Percentiles rank a stretch among this genome's conserved stretches.
Evolutionary conservation across 2,113 vertebrate species (phyloP).

Genomic region (Chloroceryle aenea): DNA sequence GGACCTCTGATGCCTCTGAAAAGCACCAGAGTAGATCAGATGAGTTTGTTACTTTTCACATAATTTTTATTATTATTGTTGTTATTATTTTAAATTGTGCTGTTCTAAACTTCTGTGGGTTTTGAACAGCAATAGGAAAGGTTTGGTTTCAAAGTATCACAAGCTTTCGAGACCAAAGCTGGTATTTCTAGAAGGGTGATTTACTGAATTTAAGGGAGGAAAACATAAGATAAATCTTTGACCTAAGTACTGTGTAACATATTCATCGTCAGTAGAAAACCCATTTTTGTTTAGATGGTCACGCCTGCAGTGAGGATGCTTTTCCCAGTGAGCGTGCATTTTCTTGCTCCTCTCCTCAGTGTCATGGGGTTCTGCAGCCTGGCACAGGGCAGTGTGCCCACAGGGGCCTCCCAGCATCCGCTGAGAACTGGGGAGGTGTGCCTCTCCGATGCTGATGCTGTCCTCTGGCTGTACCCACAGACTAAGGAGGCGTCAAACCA

Average conservation of each 20-base stretch:
- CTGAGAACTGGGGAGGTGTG: background rate
- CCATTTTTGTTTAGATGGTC: background rate
- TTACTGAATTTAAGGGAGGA: background rate
- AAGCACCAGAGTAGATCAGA: background rate
- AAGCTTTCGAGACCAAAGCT: background rate
- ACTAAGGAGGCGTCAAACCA: background rate
- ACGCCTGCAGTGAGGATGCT: no score
- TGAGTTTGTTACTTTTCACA: background rate
- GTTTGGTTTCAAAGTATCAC: background rate
- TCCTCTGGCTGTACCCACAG: background rate
- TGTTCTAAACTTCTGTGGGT: background rate
- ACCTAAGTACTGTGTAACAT: background rate
- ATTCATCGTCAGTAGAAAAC: background rate
- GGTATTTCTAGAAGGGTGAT: background rate
- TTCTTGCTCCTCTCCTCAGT: background rate
- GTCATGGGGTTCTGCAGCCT: background rate
- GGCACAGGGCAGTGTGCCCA: rapidly evolving
- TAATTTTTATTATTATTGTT: no score
- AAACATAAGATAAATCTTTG: background rate
- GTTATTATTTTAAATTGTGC: background rate
- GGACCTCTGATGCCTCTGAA: background rate
- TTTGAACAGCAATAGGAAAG: background rate
- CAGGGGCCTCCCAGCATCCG: background rate
- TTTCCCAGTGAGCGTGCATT: background rate
- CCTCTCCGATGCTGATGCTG: background rate